Evolutionary conservation across 2,888 invertebrate genomes (phyloP).

Genomic region (Drosophila antonietae): DNA sequence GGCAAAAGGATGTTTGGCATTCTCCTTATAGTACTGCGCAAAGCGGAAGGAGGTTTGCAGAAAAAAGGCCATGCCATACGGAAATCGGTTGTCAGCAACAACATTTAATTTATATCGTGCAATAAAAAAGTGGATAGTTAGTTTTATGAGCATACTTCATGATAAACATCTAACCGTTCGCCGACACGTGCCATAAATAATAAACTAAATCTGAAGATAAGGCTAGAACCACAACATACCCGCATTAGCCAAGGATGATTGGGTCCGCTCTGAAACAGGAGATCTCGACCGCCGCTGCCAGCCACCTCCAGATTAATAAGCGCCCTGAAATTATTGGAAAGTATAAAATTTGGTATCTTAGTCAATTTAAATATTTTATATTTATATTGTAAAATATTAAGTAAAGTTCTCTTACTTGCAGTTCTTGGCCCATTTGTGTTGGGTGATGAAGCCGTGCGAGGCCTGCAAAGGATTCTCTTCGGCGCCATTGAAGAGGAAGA

Average conservation of each 20-base stretch:
- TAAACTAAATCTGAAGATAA: conserved; percentile 18
- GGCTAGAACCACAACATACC: conserved; percentile 73
- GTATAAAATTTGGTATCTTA: not conserved
- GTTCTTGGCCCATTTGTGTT: conserved; percentile 77
- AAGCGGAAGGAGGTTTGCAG: conserved; percentile 4
- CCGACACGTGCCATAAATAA: conserved; percentile 14
- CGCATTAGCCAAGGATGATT: conserved; percentile 88
- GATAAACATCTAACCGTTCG: conserved; percentile 34
- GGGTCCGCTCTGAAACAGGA: conserved; percentile 95
- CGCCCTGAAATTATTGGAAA: conserved; percentile 83
- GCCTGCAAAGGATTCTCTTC: conserved; percentile 89
- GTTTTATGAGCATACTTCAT: conserved; percentile 7
- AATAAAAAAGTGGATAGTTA: conserved; percentile 29
- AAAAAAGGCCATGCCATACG: not conserved
- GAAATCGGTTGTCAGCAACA: conserved; percentile 2
- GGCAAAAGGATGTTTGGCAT: conserved; percentile 87
- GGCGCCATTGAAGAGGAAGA: conserved; percentile 89
- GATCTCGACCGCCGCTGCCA: conserved; percentile 95
- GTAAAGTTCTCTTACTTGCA: conserved; percentile 48
- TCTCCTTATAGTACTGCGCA: conserved; percentile 84
- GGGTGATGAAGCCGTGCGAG: conserved; percentile 88
- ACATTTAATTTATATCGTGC: conserved; percentile 8
- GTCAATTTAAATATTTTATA: not conserved
- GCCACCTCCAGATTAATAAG: conserved; percentile 96
- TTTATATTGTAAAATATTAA: not conserved